phyloP scores from a whole-genome alignment of 1,140 invertebrate species.

The Adoxophyes honmai region DNA sequence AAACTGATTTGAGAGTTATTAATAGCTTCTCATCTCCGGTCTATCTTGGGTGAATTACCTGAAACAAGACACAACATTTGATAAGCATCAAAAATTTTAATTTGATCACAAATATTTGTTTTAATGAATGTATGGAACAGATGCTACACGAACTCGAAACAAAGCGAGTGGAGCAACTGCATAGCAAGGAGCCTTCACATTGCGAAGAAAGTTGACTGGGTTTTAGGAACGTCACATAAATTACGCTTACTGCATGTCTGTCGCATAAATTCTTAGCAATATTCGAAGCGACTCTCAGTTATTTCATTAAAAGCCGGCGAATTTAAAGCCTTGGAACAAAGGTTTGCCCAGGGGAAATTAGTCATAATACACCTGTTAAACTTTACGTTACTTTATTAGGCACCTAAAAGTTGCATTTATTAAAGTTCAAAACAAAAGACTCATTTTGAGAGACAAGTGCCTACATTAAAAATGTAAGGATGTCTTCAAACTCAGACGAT shows the following conservation, averaged over 20 bases:
- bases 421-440: background rate
- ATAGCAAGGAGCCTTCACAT: background rate
- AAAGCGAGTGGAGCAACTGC: background rate
- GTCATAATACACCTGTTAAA: slow-evolving; percentile 7
- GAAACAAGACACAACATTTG: background rate
- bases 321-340: slow-evolving; percentile 4
- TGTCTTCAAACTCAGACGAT: too few relatives aligned
- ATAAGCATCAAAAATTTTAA: background rate
- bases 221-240: slow-evolving; percentile 8
- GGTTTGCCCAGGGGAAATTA: slow-evolving; percentile 5
- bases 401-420: slow-evolving; percentile 3
- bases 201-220: slow-evolving; percentile 3
- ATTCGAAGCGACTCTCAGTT: slow-evolving; percentile 3
- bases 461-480: too few relatives aligned
- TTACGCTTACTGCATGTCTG: slow-evolving; percentile 12
- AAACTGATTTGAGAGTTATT: too few relatives aligned
- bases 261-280: slow-evolving; percentile 15
- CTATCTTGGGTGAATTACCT: slow-evolving; percentile 10
- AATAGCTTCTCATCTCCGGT: background rate
- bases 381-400: background rate
- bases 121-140: background rate
- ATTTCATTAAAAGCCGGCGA: slow-evolving; percentile 3
- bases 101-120: too few relatives aligned
- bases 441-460: too few relatives aligned
- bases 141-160: background rate